A percentile compares a stretch with the other conserved stretches of the same genome.
These are phyloP conservation scores for Uloborus diversus DNA, from an alignment of 1,140 invertebrate species.

Conservation along the genomic window DNA sequence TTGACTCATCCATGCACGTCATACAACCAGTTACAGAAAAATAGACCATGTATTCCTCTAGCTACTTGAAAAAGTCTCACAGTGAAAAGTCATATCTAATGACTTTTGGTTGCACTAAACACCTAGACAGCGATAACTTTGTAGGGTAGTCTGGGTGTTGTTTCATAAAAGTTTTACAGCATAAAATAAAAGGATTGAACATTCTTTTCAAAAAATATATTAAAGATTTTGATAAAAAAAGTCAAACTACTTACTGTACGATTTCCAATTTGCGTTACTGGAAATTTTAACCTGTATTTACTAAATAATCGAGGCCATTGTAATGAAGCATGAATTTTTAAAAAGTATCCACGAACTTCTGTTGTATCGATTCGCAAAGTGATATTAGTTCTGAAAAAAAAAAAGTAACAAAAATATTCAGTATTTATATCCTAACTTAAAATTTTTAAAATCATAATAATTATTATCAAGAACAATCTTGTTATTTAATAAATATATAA, in stretches of 20 bases:
- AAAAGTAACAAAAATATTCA: slow-evolving; percentile 21
- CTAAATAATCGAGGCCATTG: slow-evolving; percentile 76
- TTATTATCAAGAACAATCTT: background rate
- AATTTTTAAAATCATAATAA: background rate
- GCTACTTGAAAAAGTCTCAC: too few species aligned
- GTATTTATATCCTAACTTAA: background rate
- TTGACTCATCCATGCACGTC: too few species aligned
- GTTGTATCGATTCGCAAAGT: slow-evolving; percentile 80
- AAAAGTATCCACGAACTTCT: slow-evolving; percentile 77
- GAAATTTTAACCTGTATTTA: slow-evolving; percentile 73
- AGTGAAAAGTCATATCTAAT: too few species aligned
- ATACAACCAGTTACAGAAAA: too few species aligned
- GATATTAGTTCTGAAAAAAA: slow-evolving; percentile 71
- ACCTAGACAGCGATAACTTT: too few species aligned
- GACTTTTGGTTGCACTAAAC: too few species aligned
- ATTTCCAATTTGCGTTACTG: slow-evolving; percentile 84
- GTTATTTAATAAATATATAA: background rate
- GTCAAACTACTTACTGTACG: slow-evolving; percentile 68
- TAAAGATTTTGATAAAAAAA: slow-evolving; percentile 2
- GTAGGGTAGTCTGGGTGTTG: too few species aligned
- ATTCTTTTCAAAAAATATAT: too few species aligned
- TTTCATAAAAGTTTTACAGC: too few species aligned
- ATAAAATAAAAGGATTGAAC: too few species aligned
- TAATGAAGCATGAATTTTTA: slow-evolving; percentile 75
- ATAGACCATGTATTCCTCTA: too few species aligned